Evolutionary conservation across 1,140 invertebrate genomes (phyloP).

Genomic region (Bombus picipes): DNA sequence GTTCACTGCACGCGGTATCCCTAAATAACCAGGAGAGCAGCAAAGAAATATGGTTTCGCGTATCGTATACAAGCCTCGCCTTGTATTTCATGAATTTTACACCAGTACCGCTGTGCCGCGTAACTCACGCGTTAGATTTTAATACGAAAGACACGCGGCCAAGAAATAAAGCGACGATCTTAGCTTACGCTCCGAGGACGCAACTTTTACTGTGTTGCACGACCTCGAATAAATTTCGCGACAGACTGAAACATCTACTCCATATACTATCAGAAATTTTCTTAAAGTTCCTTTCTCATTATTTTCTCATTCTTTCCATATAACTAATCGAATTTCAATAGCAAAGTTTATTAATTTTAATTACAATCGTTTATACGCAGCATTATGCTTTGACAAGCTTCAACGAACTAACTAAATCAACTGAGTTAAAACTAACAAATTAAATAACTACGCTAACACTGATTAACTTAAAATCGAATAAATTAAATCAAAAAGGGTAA

Average conservation of each 20-base stretch:
- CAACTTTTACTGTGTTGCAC: neutral
- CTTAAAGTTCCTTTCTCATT: no score
- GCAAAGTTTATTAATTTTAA: no score
- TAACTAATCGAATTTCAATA: no score
- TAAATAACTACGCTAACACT: no score
- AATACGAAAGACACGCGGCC: slow-evolving; percentile 9
- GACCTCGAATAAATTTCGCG: neutral
- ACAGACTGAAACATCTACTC: neutral
- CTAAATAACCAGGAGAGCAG: slow-evolving; percentile 20
- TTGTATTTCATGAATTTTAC: slow-evolving; percentile 45
- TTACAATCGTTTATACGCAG: no score
- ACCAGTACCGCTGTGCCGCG: neutral
- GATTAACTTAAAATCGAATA: no score
- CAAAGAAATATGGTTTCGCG: slow-evolving; percentile 29
- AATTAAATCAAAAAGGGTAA: no score
- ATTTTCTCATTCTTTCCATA: no score
- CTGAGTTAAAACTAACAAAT: no score
- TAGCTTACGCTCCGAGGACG: no score
- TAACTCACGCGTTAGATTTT: slow-evolving; percentile 30
- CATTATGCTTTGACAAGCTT: no score
- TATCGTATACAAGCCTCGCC: neutral
- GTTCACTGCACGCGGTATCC: slow-evolving; percentile 2
- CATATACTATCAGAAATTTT: neutral
- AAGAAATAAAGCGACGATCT: neutral
- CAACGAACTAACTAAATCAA: no score